phyloP scores from a whole-genome alignment of 2,888 invertebrate genomes.

The Volucella inflata region DNA sequence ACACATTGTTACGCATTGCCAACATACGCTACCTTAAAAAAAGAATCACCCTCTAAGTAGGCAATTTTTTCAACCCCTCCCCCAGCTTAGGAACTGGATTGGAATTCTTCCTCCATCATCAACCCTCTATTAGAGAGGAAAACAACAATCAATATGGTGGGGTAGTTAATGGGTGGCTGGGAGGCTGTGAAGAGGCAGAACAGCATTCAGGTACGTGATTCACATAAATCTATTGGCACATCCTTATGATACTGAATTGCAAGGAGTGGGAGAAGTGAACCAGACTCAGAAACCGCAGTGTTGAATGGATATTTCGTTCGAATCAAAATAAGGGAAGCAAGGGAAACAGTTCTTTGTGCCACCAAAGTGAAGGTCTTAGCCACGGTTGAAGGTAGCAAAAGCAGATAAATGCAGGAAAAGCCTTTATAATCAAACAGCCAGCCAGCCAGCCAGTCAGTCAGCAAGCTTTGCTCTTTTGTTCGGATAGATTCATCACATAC shows the following conservation, averaged over 20 bases:
- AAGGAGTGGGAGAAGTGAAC: not conserved
- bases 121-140: conserved; percentile 43
- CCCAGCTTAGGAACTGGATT: not conserved
- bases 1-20: conserved; percentile 60
- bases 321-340: conserved; percentile 2
- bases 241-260: conserved; percentile 29
- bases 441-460: conserved; percentile 31
- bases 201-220: conserved; percentile 61
- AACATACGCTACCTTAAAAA: conserved; percentile 52
- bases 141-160: conserved; percentile 61
- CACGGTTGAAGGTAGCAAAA: not conserved
- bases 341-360: not conserved
- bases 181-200: conserved; percentile 10
- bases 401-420: conserved; percentile 44
- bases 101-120: conserved; percentile 16
- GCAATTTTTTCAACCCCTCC: conserved; percentile 41
- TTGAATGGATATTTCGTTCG: conserved; percentile 40
- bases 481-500: conserved; percentile 66
- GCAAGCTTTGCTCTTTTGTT: conserved; percentile 57
- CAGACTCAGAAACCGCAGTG: conserved; percentile 44
- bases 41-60: conserved; percentile 64
- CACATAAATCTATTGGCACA: conserved; percentile 69
- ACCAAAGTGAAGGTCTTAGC: conserved; percentile 6
- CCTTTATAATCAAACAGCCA: conserved; percentile 34
- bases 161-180: not conserved